These are phyloP conservation scores for Eleginops maclovinus DNA, from an alignment of 2,113 vertebrate genomes.

Conservation along the genomic window DNA sequence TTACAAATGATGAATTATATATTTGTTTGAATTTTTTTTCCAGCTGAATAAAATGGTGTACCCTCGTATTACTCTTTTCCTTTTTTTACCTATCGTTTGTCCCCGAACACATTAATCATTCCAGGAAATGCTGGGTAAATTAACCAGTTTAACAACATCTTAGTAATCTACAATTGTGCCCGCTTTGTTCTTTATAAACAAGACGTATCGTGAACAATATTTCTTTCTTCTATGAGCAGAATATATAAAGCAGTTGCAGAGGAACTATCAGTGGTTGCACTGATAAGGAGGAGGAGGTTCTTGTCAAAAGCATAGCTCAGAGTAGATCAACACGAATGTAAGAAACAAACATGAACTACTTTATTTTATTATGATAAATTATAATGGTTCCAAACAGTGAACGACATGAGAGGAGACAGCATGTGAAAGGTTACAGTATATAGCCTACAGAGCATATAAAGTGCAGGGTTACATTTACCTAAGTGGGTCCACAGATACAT, in stretches of 20 bases:
- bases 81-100: too few species aligned
- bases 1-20: neutral
- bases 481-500: neutral
- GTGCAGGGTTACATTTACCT: neutral
- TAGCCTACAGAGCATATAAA: neutral
- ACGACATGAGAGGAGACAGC: neutral
- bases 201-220: neutral
- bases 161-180: neutral
- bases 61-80: too few species aligned
- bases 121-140: neutral
- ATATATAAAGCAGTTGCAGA: neutral
- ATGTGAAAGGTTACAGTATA: neutral
- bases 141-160: neutral
- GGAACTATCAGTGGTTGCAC: neutral
- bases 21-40: neutral
- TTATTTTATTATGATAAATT: too few species aligned
- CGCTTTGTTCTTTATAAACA: neutral
- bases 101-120: too few species aligned
- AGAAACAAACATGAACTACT: too few species aligned
- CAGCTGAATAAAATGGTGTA: too few species aligned
- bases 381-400: neutral
- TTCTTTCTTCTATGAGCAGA: too few species aligned
- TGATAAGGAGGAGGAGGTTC: too few species aligned
- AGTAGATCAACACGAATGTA: too few species aligned
- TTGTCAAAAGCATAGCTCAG: too few species aligned